phyloP scores from a whole-genome alignment of 2,888 invertebrate genomes.

The Phanerotoma sp. region DNA sequence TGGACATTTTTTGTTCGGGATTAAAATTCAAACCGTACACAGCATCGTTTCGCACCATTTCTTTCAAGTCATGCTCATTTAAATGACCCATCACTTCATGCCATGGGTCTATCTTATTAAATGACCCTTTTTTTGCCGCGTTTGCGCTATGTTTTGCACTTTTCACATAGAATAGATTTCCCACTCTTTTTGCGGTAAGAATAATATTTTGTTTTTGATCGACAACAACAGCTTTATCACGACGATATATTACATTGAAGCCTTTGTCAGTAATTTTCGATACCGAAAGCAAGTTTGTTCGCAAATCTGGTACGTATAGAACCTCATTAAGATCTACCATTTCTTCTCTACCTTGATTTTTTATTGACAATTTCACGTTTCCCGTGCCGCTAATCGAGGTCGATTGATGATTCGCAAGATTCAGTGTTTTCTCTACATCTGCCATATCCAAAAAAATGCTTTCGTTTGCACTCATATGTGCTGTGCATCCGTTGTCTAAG shows the following conservation, averaged over 20 bases:
- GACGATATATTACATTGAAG: too few species aligned
- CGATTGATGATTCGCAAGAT: not conserved
- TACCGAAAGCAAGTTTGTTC: conserved; percentile 29
- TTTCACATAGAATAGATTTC: conserved; percentile 22
- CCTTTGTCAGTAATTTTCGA: too few species aligned
- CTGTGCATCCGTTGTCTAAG: conserved; percentile 3
- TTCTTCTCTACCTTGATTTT: not conserved
- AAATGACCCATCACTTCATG: conserved; percentile 26
- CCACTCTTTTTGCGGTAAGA: conserved; percentile 16
- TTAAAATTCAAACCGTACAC: conserved; percentile 20
- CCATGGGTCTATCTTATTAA: conserved; percentile 20
- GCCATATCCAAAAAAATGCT: not conserved
- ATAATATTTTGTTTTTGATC: conserved; percentile 1
- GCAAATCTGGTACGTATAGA: conserved; percentile 17
- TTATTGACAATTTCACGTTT: not conserved
- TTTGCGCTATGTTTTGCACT: conserved; percentile 3
- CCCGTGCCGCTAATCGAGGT: not conserved
- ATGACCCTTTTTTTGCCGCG: conserved; percentile 4
- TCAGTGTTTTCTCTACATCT: not conserved
- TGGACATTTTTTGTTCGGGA: conserved; percentile 12
- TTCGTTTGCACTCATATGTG: conserved; percentile 3
- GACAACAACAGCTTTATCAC: too few species aligned
- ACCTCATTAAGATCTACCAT: conserved; percentile 11
- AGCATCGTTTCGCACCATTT: conserved; percentile 17
- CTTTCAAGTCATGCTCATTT: conserved; percentile 26